Evolutionary conservation across 1,140 invertebrate species (phyloP), one percentile per base, ranked within the genome.

Genomic region (Drosophila lacteicornis): DNA sequence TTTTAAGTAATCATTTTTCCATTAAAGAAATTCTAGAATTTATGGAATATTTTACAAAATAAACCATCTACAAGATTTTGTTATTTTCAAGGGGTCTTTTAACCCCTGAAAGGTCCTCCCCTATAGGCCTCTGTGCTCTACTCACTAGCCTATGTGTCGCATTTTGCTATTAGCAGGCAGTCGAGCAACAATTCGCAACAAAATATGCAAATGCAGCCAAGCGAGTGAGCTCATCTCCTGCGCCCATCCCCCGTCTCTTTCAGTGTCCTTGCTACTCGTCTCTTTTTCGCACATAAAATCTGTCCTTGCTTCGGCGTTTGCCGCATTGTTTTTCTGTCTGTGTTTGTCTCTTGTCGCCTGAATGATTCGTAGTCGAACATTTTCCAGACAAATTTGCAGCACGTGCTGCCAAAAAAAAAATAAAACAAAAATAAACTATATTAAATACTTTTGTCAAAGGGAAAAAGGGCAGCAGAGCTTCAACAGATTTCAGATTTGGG

Each of bases 191-290:
- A 87, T 87, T 87, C 62, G 80, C 80, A 78, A 83, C 84, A 84
- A 88, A 88, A 88, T 87, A 84, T 87, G 77, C 84, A 87, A 87
- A 88, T 87, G 71, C 84, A 87, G 73, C 69, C 73, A 75, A 88
- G 80, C 77, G 80, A 83, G 80, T 80, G 73, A 83, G 71, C 62
- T 65, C 42, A 30, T 49, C 45, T 12, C 42, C 36, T 65, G 30
- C 19, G 22, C 15, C n/a, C 30, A 22, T 55, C 4, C 42, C 33
- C 12, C 9, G 17, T 36, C 45, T 15, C 46, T 4, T 17, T 19
- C n/a, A 12, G 12, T 19, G 51, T 55, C 51, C 51, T 55, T 38
- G 17, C 43, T n/a, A 33, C 11, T 11, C 69, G 17, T 30, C 19
- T 51, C 11, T 70, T 19, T 53, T n/a, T 38, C 7, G 19, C 11